Evolutionary conservation across 1,140 invertebrate species (phyloP).

Genomic region (Apocrypta bakeri): DNA sequence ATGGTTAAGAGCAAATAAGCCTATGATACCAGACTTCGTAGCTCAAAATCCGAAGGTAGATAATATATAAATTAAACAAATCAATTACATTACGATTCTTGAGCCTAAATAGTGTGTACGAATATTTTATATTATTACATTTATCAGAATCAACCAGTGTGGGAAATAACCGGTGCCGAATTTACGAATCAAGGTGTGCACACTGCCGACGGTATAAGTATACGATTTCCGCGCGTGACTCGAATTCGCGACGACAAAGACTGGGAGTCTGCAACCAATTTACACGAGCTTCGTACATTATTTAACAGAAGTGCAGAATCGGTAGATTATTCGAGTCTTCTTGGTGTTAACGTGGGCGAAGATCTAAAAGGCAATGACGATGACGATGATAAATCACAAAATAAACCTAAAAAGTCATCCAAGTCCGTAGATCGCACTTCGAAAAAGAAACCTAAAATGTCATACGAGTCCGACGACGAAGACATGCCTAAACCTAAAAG

Average conservation of each 20-base stretch:
- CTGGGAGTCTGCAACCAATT: conserved; percentile 87
- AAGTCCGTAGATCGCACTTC: too few species aligned
- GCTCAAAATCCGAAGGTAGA: conserved; percentile 84
- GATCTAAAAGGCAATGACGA: background rate
- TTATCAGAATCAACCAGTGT: conserved; percentile 84
- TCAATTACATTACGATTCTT: too few species aligned
- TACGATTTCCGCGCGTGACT: conserved; percentile 93
- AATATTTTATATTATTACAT: background rate
- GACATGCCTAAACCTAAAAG: background rate
- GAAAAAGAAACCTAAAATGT: conserved; percentile 31
- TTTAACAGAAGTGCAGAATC: conserved; percentile 82
- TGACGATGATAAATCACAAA: background rate
- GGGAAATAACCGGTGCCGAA: conserved; percentile 96
- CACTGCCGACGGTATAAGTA: conserved; percentile 93
- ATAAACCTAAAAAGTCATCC: conserved; percentile 13
- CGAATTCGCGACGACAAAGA: conserved; percentile 88
- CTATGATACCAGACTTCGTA: conserved; percentile 92
- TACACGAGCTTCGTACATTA: conserved; percentile 81
- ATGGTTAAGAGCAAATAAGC: conserved; percentile 89
- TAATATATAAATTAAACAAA: background rate
- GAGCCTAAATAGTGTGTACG: too few species aligned
- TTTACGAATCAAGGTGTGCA: conserved; percentile 91
- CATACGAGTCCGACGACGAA: too few species aligned
- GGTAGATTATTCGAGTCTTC: conserved; percentile 79
- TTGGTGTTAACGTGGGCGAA: conserved; percentile 38